Evolutionary conservation across 2,113 vertebrate species (phyloP), one percentile per base, ranked within the genome.

Genomic region (Lethenteron reissneri): DNA sequence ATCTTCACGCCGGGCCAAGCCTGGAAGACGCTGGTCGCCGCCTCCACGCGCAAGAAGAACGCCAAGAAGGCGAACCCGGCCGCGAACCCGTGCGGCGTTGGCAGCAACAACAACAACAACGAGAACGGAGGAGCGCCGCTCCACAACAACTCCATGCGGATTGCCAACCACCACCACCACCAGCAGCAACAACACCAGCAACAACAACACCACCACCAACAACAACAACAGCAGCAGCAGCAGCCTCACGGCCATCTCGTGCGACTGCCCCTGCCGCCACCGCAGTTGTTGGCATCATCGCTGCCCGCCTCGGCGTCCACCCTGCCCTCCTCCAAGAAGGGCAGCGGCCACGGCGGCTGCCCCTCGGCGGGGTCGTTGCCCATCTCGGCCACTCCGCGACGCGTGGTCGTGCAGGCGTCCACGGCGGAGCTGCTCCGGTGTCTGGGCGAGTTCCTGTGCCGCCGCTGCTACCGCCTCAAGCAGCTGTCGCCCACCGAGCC

Each of bases 371-470:
- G 10, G 56, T n/a, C 56, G 11, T 74, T 21, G 73, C 76, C 13
- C 74, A 79, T 81, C 56, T 75, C 75, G 75, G 75, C 85, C 72
- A 92, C 91, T 0, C 89, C 90, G 2, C 80, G 86, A 56, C 81
- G 85, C 70, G 87, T 95, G 15, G 82, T 95, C 19, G 88, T 97
- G 74, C 94, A 97, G 80, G 91, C 92, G 5, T 96, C 92, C 19
- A 95, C 92, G 1, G 89, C 90, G 4, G 94, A 97, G 81, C 85
- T 97, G 72, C 84, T 97, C 58, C 86, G 89, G 74, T 95, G 91
- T 77, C 74, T 97, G 77, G 90, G 91, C 75, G 86, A 90, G 77
- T 97, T 95, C 79, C 77, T 97, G 77, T 92, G 92, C 79, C 85
- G 89, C 74, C 84, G 92, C 74, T 97, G 94, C 82, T 88, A 80